Conservation (phyloP, 2,797 vertebrate species). For the Micromesistius poutassou region DNA sequence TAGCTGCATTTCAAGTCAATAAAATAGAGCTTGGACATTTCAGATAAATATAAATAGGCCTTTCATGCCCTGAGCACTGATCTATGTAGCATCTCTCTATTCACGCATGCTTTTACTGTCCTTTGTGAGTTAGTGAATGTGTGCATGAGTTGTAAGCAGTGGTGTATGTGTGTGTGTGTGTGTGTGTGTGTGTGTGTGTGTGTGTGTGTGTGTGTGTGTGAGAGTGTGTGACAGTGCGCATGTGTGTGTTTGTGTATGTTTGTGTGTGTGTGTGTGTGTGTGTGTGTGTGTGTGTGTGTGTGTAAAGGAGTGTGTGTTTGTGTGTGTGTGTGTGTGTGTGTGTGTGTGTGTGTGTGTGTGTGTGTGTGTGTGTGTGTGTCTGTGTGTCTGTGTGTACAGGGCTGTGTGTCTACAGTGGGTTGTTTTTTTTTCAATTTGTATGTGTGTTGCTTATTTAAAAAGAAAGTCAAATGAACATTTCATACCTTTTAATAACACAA, state of each 20-base stretch:
- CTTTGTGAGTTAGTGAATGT: constrained; percentile 19
- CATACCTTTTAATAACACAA: neutral
- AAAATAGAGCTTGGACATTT: neutral
- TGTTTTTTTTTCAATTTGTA: neutral
- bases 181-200: neutral
- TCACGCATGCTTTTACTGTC: neutral
- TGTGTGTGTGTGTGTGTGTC: constrained; percentile 18
- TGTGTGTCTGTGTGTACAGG: neutral
- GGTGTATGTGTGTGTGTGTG: neutral
- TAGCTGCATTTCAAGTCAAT: neutral
- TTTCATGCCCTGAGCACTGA: neutral
- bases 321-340: no score
- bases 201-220: no score
- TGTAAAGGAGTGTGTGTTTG: no score
- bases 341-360: neutral
- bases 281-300: neutral
- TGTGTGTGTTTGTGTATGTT: constrained; percentile 5
- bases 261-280: constrained; percentile 12
- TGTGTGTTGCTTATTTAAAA: neutral
- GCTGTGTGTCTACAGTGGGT: neutral
- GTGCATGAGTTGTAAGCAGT: neutral
- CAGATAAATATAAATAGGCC: neutral
- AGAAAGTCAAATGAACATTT: neutral
- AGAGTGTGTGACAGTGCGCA: no score
- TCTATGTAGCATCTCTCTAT: neutral